Conservation (phyloP, 2,888 invertebrate species). For the Euproctis similis region DNA sequence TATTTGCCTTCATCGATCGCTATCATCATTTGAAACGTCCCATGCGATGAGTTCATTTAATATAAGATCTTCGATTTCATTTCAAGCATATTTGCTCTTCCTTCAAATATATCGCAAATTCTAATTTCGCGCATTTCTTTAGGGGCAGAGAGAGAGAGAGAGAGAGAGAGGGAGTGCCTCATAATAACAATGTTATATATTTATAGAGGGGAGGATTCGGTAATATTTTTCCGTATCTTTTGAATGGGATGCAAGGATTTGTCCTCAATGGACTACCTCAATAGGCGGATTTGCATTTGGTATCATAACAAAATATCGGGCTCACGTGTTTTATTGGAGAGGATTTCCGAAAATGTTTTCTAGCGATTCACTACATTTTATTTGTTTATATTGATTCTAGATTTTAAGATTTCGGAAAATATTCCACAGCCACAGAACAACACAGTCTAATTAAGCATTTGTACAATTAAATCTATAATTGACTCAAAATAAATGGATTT, state of each 20-base stretch:
- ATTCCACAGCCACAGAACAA: no score
- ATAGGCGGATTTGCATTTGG: conserved; percentile 17
- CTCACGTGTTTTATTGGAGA: no score
- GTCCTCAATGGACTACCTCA: conserved; percentile 20
- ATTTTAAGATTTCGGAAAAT: no score
- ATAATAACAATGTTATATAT: conserved; percentile 24
- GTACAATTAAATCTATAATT: no score
- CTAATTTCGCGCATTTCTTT: conserved; percentile 25
- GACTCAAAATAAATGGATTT: no score
- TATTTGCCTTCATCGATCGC: no score
- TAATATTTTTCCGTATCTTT: conserved; percentile 21
- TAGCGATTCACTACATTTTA: neutral
- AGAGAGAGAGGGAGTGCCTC: no score
- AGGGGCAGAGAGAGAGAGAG: conserved; percentile 11
- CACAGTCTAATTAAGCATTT: no score
- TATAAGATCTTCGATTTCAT: no score
- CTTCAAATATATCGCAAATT: conserved; percentile 25
- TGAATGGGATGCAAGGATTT: conserved; percentile 26
- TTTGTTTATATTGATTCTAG: no score
- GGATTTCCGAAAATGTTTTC: neutral
- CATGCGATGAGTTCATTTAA: no score
- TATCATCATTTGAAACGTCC: no score
- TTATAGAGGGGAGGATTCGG: conserved; percentile 15
- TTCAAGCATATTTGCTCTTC: conserved; percentile 17
- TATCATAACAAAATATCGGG: conserved; percentile 16